Percentiles rank a stretch among this genome's conserved stretches.
phyloP scores from a whole-genome alignment of 1,140 invertebrate species.

The Drosophila chauvacae region DNA sequence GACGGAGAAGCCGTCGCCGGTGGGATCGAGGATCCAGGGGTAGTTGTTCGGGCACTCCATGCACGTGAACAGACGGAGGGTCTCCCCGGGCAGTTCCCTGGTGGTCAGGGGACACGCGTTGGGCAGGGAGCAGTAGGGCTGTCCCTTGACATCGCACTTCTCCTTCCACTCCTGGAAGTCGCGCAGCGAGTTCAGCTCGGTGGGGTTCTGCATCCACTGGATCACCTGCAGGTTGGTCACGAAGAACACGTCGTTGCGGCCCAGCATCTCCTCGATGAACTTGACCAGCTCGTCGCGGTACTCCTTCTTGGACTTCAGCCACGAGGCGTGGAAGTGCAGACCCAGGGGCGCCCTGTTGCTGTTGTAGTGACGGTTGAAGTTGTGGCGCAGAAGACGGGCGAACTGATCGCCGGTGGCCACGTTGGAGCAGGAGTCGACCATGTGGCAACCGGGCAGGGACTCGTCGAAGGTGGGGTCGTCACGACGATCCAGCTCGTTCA shows the following conservation, averaged over 20 bases:
- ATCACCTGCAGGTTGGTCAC: conserved; percentile 97
- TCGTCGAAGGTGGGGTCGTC: conserved; percentile 96
- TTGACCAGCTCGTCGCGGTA: conserved; percentile 96
- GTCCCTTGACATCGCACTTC: conserved; percentile 97
- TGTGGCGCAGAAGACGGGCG: conserved; percentile 93
- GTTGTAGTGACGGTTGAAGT: conserved; percentile 96
- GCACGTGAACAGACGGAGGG: conserved; percentile 95
- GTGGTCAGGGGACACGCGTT: conserved; percentile 96
- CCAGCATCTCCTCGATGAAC: conserved; percentile 96
- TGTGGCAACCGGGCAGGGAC: conserved; percentile 95
- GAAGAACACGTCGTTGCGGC: conserved; percentile 96
- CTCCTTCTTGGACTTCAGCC: conserved; percentile 97
- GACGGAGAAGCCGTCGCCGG: conserved; percentile 95
- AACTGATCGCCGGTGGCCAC: conserved; percentile 95
- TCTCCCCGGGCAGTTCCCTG: conserved; percentile 95
- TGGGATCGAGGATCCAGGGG: conserved; percentile 97
- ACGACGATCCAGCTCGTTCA: conserved; percentile 96
- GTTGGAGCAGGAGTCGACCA: conserved; percentile 97
- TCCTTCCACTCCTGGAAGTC: conserved; percentile 98
- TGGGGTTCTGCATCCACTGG: conserved; percentile 99
- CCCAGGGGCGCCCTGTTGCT: conserved; percentile 97
- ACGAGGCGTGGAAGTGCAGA: conserved; percentile 97
- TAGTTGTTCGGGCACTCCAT: conserved; percentile 98
- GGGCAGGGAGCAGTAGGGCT: conserved; percentile 95
- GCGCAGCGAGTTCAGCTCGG: conserved; percentile 92